These are phyloP conservation scores for Lucinisca nassula DNA, from an alignment of 2,888 invertebrate genomes.

Conservation along the genomic window DNA sequence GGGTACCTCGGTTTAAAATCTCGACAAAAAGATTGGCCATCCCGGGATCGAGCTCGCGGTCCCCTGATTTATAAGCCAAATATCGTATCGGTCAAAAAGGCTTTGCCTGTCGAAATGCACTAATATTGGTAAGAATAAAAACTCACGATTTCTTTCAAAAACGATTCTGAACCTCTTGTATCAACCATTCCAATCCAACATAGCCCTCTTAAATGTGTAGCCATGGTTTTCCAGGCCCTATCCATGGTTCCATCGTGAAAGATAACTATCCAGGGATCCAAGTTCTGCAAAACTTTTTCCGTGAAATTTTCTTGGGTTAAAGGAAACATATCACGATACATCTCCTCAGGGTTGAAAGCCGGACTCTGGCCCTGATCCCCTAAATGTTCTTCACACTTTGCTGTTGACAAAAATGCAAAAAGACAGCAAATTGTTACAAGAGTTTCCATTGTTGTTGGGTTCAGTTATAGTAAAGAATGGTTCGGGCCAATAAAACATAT, in stretches of 20 bases:
- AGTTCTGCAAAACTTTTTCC: conserved; percentile 65
- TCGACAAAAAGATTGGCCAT: too few species aligned
- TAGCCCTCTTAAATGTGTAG: conserved; percentile 74
- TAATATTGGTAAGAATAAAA: too few species aligned
- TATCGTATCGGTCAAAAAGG: too few species aligned
- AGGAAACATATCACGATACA: conserved; percentile 74
- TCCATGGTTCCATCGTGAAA: conserved; percentile 75
- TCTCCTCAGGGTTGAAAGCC: conserved; percentile 68
- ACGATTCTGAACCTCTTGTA: conserved; percentile 59
- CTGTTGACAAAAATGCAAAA: background rate
- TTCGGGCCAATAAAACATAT: too few species aligned
- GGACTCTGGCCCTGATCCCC: conserved; percentile 37
- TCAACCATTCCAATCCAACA: conserved; percentile 78
- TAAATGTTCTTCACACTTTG: too few species aligned
- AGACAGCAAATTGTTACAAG: background rate
- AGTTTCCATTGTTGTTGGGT: background rate
- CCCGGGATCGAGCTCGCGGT: too few species aligned
- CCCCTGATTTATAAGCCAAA: too few species aligned
- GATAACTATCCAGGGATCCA: conserved; percentile 79
- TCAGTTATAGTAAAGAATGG: too few species aligned
- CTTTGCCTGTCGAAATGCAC: too few species aligned
- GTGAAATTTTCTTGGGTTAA: conserved; percentile 69
- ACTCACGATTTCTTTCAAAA: conserved; percentile 68
- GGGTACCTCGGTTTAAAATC: too few species aligned
- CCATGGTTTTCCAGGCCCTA: conserved; percentile 77